These are phyloP conservation scores for Petromus typicus DNA, from an alignment of 2,113 vertebrate genomes.

Conservation along the genomic window DNA sequence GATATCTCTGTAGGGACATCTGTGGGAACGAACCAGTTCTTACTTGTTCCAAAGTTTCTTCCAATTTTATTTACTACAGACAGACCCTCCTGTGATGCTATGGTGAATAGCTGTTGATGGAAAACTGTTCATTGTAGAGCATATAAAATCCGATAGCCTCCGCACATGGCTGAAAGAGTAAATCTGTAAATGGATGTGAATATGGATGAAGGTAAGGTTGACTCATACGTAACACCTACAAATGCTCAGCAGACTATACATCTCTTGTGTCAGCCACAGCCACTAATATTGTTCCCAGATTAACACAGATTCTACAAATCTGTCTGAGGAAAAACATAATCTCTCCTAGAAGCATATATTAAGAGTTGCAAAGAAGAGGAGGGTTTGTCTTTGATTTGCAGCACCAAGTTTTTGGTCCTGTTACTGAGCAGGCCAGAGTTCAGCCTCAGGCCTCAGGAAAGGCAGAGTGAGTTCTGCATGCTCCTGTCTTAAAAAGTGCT, in stretches of 20 bases:
- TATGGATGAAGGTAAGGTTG: neutral
- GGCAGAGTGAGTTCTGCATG: neutral
- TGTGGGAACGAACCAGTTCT: conserved; percentile 23
- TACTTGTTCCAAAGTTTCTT: neutral
- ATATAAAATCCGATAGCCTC: conserved; percentile 49
- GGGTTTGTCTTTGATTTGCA: neutral
- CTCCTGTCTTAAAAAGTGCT: no score
- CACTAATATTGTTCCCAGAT: neutral
- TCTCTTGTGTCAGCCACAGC: neutral
- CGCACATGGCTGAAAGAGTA: conserved; percentile 56
- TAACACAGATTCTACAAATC: neutral
- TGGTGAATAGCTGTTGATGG: conserved; percentile 29
- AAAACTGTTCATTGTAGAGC: neutral
- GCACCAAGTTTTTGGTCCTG: neutral
- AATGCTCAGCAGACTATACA: neutral
- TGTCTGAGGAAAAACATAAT: neutral
- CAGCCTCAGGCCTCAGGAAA: fast-evolving
- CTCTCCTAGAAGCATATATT: neutral
- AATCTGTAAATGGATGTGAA: neutral
- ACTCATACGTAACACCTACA: neutral
- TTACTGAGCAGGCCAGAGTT: neutral
- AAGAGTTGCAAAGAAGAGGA: neutral
- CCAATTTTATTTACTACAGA: conserved; percentile 59
- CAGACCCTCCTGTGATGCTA: conserved; percentile 34
- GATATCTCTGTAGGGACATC: neutral